Conservation (phyloP, 2,888 invertebrate genomes). For the Sialis fuliginosa region DNA sequence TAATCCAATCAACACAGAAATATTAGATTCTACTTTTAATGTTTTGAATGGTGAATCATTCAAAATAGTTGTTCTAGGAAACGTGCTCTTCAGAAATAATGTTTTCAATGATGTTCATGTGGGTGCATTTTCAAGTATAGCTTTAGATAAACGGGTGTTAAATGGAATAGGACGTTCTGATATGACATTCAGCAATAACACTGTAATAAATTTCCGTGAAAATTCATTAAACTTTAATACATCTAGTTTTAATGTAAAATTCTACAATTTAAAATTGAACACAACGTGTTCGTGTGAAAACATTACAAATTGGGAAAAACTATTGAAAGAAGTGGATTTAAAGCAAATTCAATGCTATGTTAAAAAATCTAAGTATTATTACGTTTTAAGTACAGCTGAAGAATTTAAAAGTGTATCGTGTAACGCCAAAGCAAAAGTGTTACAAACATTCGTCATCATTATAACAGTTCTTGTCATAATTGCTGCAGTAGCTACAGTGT, state of each 20-base stretch:
- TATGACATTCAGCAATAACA: constrained; percentile 45
- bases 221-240: constrained; percentile 39
- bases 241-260: constrained; percentile 32
- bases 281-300: constrained; percentile 35
- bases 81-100: constrained; percentile 48
- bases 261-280: constrained; percentile 39
- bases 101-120: constrained; percentile 34
- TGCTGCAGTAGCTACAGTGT: constrained; percentile 24
- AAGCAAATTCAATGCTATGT: constrained; percentile 19
- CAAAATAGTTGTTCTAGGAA: constrained; percentile 38
- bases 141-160: constrained; percentile 28
- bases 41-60: constrained; percentile 47
- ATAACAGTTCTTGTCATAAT: constrained; percentile 22
- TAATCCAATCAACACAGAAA: constrained; percentile 39
- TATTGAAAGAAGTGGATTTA: constrained; percentile 12
- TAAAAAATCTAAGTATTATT: constrained; percentile 13
- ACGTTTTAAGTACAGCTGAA: constrained; percentile 14
- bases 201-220: constrained; percentile 33
- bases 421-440: constrained; percentile 9
- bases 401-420: constrained; percentile 17
- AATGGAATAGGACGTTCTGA: constrained; percentile 28
- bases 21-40: constrained; percentile 38
- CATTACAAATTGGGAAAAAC: constrained; percentile 13
- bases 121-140: constrained; percentile 44
- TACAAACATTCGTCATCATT: constrained; percentile 28